Evolutionary conservation across 2,888 invertebrate species (phyloP).

Genomic region (Rutpela maculata): DNA sequence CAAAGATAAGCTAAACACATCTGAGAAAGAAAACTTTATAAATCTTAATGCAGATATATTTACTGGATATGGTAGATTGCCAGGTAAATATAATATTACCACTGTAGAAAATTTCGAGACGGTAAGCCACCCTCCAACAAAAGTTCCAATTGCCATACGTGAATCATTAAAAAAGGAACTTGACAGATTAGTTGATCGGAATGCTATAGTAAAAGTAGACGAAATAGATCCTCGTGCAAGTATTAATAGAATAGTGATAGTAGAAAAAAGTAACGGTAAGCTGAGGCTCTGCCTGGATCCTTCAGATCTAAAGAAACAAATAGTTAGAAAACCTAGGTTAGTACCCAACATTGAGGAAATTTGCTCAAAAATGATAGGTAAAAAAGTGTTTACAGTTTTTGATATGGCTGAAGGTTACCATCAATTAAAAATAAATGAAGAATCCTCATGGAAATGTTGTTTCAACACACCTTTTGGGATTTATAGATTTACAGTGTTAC

Average conservation of each 20-base stretch:
- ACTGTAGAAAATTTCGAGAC: conserved; percentile 1
- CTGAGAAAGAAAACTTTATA: background rate
- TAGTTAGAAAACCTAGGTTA: conserved; percentile 2
- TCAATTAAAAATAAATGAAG: conserved; percentile 44
- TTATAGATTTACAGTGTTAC: conserved; percentile 44
- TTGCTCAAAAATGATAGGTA: background rate
- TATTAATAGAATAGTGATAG: background rate
- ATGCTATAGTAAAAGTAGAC: conserved; percentile 29
- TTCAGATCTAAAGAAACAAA: background rate
- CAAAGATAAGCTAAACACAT: conserved; percentile 1
- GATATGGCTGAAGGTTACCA: conserved; percentile 50
- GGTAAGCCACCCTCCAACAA: conserved; percentile 24
- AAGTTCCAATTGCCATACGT: conserved; percentile 32
- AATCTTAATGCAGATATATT: background rate
- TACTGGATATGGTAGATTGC: background rate
- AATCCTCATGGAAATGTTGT: conserved; percentile 53
- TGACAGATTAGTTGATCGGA: conserved; percentile 25
- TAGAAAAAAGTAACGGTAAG: background rate
- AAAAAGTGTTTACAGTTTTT: conserved; percentile 1
- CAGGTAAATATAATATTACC: no score
- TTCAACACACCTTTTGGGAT: conserved; percentile 49
- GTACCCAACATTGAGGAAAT: background rate
- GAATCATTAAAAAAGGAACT: conserved; percentile 18
- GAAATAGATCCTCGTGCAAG: conserved; percentile 27
- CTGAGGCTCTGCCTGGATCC: background rate